These are phyloP conservation scores for Tinea pellionella DNA, from an alignment of 2,888 invertebrate genomes.

Conservation along the genomic window DNA sequence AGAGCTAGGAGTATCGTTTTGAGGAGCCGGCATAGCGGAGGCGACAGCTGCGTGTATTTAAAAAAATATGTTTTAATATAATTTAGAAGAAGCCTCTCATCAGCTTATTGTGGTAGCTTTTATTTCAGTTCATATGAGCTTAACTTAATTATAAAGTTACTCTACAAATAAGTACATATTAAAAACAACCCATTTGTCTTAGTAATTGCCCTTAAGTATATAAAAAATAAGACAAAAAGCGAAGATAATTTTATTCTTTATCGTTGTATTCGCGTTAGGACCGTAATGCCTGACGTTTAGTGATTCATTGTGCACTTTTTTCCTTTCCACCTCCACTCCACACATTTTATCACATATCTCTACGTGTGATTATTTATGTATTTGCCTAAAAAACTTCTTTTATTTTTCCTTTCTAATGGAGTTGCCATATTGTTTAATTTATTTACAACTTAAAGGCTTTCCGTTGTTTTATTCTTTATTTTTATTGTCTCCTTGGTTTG, in stretches of 20 bases:
- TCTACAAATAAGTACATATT: no score
- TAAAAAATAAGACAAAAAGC: background rate
- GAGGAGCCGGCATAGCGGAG: no score
- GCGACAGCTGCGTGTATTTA: no score
- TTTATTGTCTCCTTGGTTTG: background rate
- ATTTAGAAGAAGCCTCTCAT: no score
- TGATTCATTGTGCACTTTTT: conserved; percentile 7
- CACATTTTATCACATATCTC: background rate
- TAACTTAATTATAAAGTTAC: no score
- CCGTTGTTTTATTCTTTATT: background rate
- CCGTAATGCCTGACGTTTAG: background rate
- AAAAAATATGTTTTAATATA: no score
- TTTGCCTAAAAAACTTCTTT: background rate
- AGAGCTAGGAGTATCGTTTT: no score
- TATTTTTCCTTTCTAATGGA: background rate
- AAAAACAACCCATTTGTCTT: background rate
- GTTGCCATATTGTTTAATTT: background rate
- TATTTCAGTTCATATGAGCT: no score
- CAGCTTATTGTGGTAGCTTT: no score
- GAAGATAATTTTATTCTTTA: conserved; percentile 9
- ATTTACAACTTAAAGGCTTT: background rate
- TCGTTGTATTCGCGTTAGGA: background rate
- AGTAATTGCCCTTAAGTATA: background rate
- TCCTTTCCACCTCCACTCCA: background rate
- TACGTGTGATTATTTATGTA: conserved; percentile 10